Base-by-base conservation (phyloP, 2,888 invertebrate species). In the Silvanus unidentatus region DNA sequence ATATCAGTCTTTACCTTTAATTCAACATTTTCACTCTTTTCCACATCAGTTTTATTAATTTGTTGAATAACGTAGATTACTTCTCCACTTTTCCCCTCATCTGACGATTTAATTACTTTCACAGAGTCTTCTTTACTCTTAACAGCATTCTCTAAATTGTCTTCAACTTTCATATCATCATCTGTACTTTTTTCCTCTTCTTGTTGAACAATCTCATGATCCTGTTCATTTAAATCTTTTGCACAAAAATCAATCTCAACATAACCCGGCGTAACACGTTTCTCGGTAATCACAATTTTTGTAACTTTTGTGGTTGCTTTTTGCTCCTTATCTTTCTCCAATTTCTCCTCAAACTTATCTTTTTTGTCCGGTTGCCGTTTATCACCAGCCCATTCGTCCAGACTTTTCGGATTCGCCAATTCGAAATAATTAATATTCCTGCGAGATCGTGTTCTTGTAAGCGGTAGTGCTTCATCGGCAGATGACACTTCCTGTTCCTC, bases 381-480 rank as follows among this genome's bases (percentile, higher is more conserved):
- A 3, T 22, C 22, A 22, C 8, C 22, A 3, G 22, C 22, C 22
- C 2, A 22, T 22, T 43, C 43, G 9, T 44, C 40, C 5, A 45
- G 3, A 27, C 43, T 43, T 30, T 45, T 43, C 2, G 54, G 54
- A 52, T 54, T 54, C 2, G 50, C 57, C 10, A 62, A 28, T 37
- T 54, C 50, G 6, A 52, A 57, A 45, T 62, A 62, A 50, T 62
- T 54, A 2, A 62, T 42, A 39, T 54, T 50, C 42, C 53, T 57
- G 4, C 57, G 49, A 39, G 50, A 56, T 16, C 62, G 32, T 22
- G 4, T 22, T 22, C 22, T 22, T 5, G 22, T 22, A 3, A 22
- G 4, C 8, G 22, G 22, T 8, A 22, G 8, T 22, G 22, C 8
- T 22, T 22, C 22, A 22, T 22, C 22, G 22, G 22, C 22, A 3